Evolutionary conservation across 2,113 vertebrate species (phyloP), one percentile per base, ranked within the genome.

Genomic region (Tychaedon coryphoeus): DNA sequence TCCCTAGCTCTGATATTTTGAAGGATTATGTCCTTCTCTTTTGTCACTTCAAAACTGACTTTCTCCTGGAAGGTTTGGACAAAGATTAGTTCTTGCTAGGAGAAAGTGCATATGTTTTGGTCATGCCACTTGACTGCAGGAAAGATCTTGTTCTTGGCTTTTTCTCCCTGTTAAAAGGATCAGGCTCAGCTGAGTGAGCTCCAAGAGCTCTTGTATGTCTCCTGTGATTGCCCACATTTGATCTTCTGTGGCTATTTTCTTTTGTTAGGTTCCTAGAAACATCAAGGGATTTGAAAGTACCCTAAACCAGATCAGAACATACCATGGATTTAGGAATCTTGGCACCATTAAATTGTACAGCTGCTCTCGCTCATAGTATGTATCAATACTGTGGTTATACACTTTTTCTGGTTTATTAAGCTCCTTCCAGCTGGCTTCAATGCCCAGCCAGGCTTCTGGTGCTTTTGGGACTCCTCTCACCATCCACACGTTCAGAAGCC

Each of bases 31-130:
- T 64, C n/a, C 5, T 76, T 91, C 38, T 26, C 38, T 86, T 88
- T 77, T 77, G 64, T 88, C 67, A 51, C 25, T 92, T 95, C 53
- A 92, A 60, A 95, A 90, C 28, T 53, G 62, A 74, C 28, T 93
- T 96, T 86, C 11, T 92, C 36, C 75, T 96, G 60, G 47, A 88
- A 93, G 72, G 64, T 64, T 80, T 92, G 67, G 81, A 85, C 12
- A 43, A 72, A 88, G 74, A 83, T 80, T 73, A 90, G 56, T 71
- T 67, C 47, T 86, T 83, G 9, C 54, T 76, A 57, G 50, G 45
- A 89, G 45, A 75, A 87, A 91, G 25, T 94, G 18, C 7, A 45
- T 36, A 47, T 74, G 64, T 86, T 86, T 71, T 86, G 23, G 33
- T 17, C 19, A 77, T 67, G 40, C 23, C 38, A 48, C 31, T 83